Base-by-base conservation (phyloP, 2,113 vertebrate species). In the Coregonus clupeaformis region DNA sequence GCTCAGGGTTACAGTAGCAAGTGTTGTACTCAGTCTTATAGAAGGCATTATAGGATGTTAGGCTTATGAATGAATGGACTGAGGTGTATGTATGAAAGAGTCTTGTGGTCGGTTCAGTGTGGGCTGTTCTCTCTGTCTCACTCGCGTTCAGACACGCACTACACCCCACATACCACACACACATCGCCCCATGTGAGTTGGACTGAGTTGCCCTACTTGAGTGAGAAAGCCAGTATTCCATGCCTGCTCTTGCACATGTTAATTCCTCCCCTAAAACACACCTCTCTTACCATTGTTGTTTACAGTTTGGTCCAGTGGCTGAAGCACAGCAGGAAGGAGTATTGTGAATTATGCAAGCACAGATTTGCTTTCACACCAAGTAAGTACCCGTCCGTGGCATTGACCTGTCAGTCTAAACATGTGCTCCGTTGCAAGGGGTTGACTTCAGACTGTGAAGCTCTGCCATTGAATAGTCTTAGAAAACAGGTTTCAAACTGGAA, bases 341-440 rank as follows among this genome's bases (percentile, higher is more conserved):
- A 99, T 90, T 99, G 98, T 92, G 98, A 99, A 96, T 94, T 99
- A 94, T 99, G 98, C 97, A 99, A 99, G 91, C 97, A 99, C 94
- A 95, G 98, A 95, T 99, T 99, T 94, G 98, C 98, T 91, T 99
- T 99, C 91, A 99, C 97, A 83, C 98, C 98, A 95, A 99, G 98
- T 99, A 96, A 98, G 97, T 92, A 67, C 67, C 71, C 30, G 24
- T 73, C 71, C 42, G 20, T 75, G 11, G 60, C 71, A 18, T 52
- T 52, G 3, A 14, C 36, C 45, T 64, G 60, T 70, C 16, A 12
- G 71, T 80, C 27, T 27, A 3, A 42, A 16, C 30, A 49, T n/a
- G 30, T 30, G 66, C 30, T 9, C 52, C 2, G n/a, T 7, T 13
- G n/a, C 18, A 3, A 52, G 49, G 49, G 13, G 49, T 1, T 52